Percentiles rank a stretch among this genome's conserved stretches.
phyloP scores from a whole-genome alignment of 1,140 invertebrate species.

The Drosophila equinoxialis region DNA sequence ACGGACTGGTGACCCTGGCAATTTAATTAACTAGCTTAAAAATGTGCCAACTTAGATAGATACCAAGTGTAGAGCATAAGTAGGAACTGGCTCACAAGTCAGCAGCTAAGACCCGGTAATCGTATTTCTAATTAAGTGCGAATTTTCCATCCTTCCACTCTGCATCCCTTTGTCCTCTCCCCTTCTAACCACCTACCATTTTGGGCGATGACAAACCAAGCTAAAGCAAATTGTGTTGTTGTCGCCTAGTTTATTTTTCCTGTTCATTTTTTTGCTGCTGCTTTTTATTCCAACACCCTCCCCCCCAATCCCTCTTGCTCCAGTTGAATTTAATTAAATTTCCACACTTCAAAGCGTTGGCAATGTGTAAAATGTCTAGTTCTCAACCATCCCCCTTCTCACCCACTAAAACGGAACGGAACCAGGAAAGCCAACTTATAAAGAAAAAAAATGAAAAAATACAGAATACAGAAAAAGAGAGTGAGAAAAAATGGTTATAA shows the following conservation, averaged over 20 bases:
- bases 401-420: conserved; percentile 31
- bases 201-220: conserved; percentile 22
- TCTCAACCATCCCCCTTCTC: conserved; percentile 1
- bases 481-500: conserved; percentile 49
- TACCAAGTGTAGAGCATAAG: conserved; percentile 13
- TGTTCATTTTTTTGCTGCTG: conserved; percentile 17
- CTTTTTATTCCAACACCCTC: conserved; percentile 39
- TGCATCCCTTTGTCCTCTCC: conserved; percentile 14
- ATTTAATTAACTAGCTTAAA: conserved; percentile 69
- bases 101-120: conserved; percentile 71
- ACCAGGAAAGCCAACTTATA: conserved; percentile 57
- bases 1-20: conserved; percentile 21
- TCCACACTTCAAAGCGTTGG: conserved; percentile 76
- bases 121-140: conserved; percentile 79
- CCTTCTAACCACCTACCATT: neutral
- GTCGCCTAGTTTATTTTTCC: conserved; percentile 71
- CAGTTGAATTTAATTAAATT: conserved; percentile 80
- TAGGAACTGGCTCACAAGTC: conserved; percentile 50
- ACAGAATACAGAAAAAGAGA: neutral
- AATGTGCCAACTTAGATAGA: conserved; percentile 56
- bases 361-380: conserved; percentile 73
- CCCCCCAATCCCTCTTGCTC: conserved; percentile 22
- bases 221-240: conserved; percentile 69
- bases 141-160: conserved; percentile 53
- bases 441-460: conserved; percentile 37